Percentiles rank a stretch among this genome's conserved stretches.
Evolutionary conservation across 2,888 invertebrate species (phyloP).

Genomic region (Oegoconia quadripuncta): DNA sequence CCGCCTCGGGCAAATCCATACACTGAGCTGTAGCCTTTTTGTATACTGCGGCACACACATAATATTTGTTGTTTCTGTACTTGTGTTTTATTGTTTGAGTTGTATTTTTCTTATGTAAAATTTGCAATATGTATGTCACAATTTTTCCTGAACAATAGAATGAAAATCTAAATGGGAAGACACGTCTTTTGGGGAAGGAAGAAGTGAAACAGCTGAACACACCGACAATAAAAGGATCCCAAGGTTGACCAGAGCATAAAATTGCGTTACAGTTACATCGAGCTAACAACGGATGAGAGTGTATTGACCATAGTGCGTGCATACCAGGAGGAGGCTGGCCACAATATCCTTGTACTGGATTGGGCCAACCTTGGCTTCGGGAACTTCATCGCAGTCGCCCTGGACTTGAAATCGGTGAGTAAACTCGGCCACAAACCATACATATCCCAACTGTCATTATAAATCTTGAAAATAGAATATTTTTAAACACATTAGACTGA

Average conservation of each 20-base stretch:
- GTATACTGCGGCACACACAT: no score
- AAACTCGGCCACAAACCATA: background rate
- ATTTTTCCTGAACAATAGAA: background rate
- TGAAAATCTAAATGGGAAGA: background rate
- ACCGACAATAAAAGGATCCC: background rate
- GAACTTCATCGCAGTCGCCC: conserved; percentile 42
- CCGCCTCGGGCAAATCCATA: no score
- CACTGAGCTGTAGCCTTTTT: no score
- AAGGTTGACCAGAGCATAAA: background rate
- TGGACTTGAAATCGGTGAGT: conserved; percentile 36
- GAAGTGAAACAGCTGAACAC: no score
- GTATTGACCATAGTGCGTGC: conserved; percentile 44
- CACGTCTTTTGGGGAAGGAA: no score
- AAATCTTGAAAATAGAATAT: background rate
- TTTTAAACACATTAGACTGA: background rate
- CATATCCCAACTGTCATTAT: background rate
- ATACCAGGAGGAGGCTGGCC: conserved; percentile 46
- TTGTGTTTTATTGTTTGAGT: no score
- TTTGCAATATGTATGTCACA: no score
- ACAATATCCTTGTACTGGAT: conserved; percentile 62
- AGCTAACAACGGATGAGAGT: conserved; percentile 47
- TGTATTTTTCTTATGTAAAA: no score
- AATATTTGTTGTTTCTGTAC: no score
- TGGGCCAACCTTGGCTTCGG: conserved; percentile 63
- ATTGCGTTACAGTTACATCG: conserved; percentile 51